Base-by-base conservation (phyloP, 1,140 invertebrate genomes). In the Bombus confusus region DNA sequence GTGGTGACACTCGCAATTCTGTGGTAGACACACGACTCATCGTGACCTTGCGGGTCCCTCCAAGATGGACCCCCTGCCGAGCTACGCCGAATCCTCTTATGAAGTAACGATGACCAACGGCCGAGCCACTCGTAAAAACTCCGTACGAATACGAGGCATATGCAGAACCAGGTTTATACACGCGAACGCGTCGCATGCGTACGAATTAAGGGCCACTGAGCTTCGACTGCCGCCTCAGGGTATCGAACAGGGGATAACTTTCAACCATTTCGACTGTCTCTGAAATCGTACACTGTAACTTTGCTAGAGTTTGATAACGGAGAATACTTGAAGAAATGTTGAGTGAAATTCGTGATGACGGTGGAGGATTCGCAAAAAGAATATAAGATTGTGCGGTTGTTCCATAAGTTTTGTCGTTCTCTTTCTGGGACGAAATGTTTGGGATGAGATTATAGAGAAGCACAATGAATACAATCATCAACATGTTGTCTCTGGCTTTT, bases 1-100 rank as follows among this genome's bases (percentile, higher is more conserved):
- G 93, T 91, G 92, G 93, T 94, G 94, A 94, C 93, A 93, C 91
- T 93, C 90, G 91, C 87, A 90, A 93, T 92, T 92, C 78, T 88
- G 84, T 88, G 88, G 91, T 91, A 83, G 92, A 92, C 92, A 92
- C 91, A 93, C 90, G 91, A 92, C 88, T 88, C 88, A 85, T 62
- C 84, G 77, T 92, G 92, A 91, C 89, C 91, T 91, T 91, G 91
- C 77, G 80, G 86, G 82, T 37, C 88, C 79, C 79, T 77, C 74
- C 69, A 86, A 88, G 80, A 83, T 76, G 87, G 89, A 91, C 91
- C 94, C 93, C 94, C 93, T 85, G 93, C 87, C 87, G 94, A 72
- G 93, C 89, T 92, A 90, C 91, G 92, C 91, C 91, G 93, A 94
- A 94, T 93, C 92, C 90, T 86, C 88, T 87, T 82, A 89, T 73